Base-by-base conservation (phyloP, 2,888 invertebrate genomes). In the Plagodis pulveraria region DNA sequence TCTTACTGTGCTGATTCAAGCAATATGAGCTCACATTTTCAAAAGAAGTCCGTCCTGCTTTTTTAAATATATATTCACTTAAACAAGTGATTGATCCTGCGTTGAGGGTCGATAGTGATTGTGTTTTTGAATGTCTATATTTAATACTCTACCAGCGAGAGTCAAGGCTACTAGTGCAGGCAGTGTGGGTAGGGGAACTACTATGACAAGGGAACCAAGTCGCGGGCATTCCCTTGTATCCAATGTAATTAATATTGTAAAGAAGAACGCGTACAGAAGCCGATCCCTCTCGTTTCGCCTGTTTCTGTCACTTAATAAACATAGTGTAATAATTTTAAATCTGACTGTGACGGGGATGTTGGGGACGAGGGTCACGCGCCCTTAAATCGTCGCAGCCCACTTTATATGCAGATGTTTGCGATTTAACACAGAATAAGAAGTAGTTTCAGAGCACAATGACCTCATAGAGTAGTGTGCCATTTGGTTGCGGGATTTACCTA, bases 201-300 rank as follows among this genome's bases (percentile, higher is more conserved):
- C n/a, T 22, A 22, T 22, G 22, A n/a, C n/a, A n/a, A n/a, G 22
- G 2, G 22, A 22, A 4, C 22, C 22, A 22, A 22, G 22, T 22
- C 22, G 22, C 22, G 22, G 22, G 22, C 22, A 22, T 22, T 22
- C 4, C 2, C 22, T 48, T 51, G 53, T 53, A 48, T 34, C 69
- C 65, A 70, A 77, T 71, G 71, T 9, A 76, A 38, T 77, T 65
- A 74, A 72, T 71, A 74, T 71, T 60, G 60, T 62, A 58, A 66
- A 69, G 70, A 67, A 62, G 45, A 65, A 61, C 59, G 51, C 53
- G 56, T 58, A 68, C 63, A 65, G 4, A 58, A 58, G 63, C 45
- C 48, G 49, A 58, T 40, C 40, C 40, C 40, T 40, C 40, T 40
- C 40, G 40, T 10, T 40, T 40, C 40, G 38, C 56, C 51, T 38